Conservation (phyloP, 2,113 vertebrate species). For the Arizona elegans region DNA sequence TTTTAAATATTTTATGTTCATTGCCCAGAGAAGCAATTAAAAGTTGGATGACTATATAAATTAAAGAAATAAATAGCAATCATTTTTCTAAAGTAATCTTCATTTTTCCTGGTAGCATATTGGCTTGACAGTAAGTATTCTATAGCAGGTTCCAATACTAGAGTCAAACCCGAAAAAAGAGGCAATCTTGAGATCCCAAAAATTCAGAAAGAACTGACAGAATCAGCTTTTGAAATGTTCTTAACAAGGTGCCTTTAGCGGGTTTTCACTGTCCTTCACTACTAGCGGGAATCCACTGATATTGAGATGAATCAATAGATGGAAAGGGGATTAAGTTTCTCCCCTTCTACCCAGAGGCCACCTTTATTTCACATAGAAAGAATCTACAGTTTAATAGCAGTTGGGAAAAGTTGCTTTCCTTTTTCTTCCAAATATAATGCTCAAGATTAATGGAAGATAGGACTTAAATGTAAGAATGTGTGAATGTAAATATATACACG, state of each 20-base stretch:
- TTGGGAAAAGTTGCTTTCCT: neutral
- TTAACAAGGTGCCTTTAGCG: neutral
- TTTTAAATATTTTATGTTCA: neutral
- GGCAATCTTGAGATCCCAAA: neutral
- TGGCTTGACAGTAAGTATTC: neutral
- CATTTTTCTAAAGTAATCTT: neutral
- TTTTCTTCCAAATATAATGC: neutral
- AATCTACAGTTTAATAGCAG: neutral
- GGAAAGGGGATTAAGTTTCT: neutral
- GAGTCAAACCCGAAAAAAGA: neutral
- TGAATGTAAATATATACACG: neutral
- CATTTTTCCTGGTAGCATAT: neutral
- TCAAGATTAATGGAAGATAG: neutral
- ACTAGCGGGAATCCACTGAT: neutral
- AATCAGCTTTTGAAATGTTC: neutral
- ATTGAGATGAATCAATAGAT: neutral
- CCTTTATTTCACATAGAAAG: neutral
- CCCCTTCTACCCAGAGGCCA: neutral
- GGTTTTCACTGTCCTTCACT: neutral
- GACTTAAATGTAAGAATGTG: neutral
- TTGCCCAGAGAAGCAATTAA: neutral
- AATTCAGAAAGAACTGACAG: neutral
- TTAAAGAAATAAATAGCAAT: neutral
- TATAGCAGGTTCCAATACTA: neutral
- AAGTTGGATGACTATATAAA: neutral